Base-by-base conservation (phyloP, 2,888 invertebrate species). In the Acholoe squamosa region DNA sequence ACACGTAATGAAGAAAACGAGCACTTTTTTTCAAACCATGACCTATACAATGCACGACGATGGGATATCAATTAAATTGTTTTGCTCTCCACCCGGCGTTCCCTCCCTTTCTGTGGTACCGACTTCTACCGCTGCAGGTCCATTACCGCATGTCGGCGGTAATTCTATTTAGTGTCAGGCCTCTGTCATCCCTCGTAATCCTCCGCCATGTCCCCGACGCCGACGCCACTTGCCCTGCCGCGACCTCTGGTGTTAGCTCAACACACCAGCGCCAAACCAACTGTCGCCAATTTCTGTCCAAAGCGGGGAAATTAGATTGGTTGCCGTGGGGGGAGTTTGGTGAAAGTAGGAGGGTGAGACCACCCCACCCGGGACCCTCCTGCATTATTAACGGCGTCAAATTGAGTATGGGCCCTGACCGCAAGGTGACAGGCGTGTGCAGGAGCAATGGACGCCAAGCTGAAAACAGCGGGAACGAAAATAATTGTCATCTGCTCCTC, bases 221-320 rank as follows among this genome's bases (percentile, higher is more conserved):
- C 80, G 25, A 25, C 80, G 34, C 80, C 80, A 80, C 80, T 80
- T 80, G 80, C 34, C 80, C 80, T 34, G 80, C 33, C 80, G 34
- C 43, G 80, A 80, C 80, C 80, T 43, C 80, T 80, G 80, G 80
- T 80, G 80, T 80, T 80, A 43, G 80, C 80, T 43, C 80, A 80
- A 80, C 80, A 80, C 80, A 80, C 80, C 43, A 80, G 80, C 80
- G 80, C 80, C 80, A 43, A 80, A 80, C 80, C 80, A 34, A 80
- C 80, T 80, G 80, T 80, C 80, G 80, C 80, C 80, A 80, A 80
- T 80, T 80, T 43, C 80, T 80, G 80, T 80, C 80, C 80, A 80
- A 80, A 80, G 80, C 80, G 80, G 43, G n/a, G 22, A 43, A 80
- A 80, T 80, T 80, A 14, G 80, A 80, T 80, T 80, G 80, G 43